Conservation (phyloP, 2,888 invertebrate genomes). For the Ethmia dodecea region DNA sequence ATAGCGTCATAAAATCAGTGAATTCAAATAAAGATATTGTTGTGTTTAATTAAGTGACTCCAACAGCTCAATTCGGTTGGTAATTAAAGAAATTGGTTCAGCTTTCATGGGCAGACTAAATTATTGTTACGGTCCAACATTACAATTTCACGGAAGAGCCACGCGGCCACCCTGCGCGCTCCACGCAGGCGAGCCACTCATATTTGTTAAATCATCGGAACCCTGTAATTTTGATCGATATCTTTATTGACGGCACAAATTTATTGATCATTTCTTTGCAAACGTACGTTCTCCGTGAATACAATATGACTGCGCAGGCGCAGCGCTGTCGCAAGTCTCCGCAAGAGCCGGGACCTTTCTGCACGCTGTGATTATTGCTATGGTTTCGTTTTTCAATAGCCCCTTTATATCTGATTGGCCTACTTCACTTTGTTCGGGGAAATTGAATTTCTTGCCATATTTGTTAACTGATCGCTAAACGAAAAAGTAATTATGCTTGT, state of each 20-base stretch:
- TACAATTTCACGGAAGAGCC: conserved; percentile 67
- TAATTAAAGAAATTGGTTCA: conserved; percentile 68
- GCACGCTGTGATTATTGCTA: conserved; percentile 61
- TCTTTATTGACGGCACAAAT: conserved; percentile 73
- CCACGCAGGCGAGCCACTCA: conserved; percentile 57
- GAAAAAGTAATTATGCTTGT: conserved; percentile 20
- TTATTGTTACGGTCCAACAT: conserved; percentile 63
- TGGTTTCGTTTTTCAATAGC: conserved; percentile 73
- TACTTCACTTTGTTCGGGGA: conserved; percentile 59
- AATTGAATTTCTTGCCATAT: conserved; percentile 56
- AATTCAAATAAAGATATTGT: conserved; percentile 50
- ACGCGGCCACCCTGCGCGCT: conserved; percentile 61
- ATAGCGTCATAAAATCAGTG: conserved; percentile 45
- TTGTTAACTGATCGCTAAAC: conserved; percentile 32
- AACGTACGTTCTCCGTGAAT: conserved; percentile 58
- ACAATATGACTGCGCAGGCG: conserved; percentile 56
- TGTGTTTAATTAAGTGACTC: conserved; percentile 54
- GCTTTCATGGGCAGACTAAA: conserved; percentile 53
- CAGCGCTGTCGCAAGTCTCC: conserved; percentile 52
- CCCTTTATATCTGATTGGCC: conserved; percentile 68
- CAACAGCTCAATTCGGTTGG: conserved; percentile 49
- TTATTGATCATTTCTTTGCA: conserved; percentile 74
- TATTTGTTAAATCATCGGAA: conserved; percentile 75
- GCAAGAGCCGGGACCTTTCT: conserved; percentile 50
- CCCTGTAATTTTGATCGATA: conserved; percentile 78